phyloP scores from a whole-genome alignment of 2,797 vertebrate species.

The Pangasius sanitwongsei region DNA sequence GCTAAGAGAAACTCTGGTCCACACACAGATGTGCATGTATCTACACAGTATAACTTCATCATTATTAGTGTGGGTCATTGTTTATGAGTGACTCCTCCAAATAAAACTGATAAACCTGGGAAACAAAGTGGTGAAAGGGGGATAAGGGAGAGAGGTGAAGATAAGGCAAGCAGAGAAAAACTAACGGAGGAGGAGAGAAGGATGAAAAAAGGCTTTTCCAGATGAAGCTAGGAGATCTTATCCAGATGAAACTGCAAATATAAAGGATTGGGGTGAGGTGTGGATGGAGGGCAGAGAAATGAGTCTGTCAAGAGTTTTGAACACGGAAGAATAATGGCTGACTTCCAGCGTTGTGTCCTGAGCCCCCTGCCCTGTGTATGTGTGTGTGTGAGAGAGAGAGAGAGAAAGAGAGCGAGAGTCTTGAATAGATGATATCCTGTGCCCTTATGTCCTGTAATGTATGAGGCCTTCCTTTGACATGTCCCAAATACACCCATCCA shows the following conservation, averaged over 20 bases:
- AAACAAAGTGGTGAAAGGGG: not conserved
- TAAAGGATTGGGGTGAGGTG: conserved; percentile 40
- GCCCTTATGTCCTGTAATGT: conserved; percentile 48
- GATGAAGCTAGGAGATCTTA: conserved; percentile 14
- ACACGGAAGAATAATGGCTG: conserved; percentile 33
- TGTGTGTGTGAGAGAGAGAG: not conserved
- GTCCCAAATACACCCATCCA: conserved; percentile 40
- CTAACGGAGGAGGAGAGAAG: not conserved
- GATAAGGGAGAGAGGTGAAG: not conserved
- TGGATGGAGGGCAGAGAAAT: conserved; percentile 41
- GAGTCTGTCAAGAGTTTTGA: conserved; percentile 48
- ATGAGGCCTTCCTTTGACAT: conserved; percentile 46
- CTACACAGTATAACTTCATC: conserved; percentile 25
- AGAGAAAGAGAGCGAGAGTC: not conserved
- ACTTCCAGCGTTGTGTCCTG: conserved; percentile 39
- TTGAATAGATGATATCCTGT: conserved; percentile 20
- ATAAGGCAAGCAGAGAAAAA: not conserved
- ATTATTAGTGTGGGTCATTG: conserved; percentile 38
- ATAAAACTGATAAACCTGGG: conserved; percentile 31
- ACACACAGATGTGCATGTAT: conserved; percentile 11
- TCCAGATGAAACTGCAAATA: not conserved
- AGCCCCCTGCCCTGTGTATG: conserved; percentile 21
- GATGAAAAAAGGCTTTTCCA: not conserved
- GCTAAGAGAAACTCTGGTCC: too few relatives aligned
- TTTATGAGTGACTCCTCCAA: conserved; percentile 40